Evolutionary conservation across 2,888 invertebrate species (phyloP).

Genomic region (Pherbina coryleti): DNA sequence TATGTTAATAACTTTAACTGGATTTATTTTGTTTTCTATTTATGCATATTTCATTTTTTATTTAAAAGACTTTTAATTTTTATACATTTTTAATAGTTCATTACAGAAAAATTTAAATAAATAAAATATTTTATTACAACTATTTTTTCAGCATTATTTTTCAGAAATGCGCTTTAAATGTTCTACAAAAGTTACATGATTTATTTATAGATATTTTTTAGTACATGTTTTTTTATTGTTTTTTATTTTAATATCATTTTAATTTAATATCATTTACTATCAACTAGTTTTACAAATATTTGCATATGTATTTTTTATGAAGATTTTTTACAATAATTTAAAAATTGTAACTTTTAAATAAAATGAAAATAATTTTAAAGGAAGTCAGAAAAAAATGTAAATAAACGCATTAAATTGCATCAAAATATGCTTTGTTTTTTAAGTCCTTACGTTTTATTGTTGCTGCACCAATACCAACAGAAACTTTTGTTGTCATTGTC

Average conservation of each 20-base stretch:
- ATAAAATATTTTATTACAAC: neutral
- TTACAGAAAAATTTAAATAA: neutral
- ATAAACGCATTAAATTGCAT: neutral
- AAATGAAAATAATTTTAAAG: neutral
- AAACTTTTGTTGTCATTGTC: neutral
- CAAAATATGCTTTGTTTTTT: neutral
- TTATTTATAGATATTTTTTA: neutral
- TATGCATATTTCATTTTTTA: neutral
- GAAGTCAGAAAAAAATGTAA: neutral
- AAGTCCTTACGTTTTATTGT: neutral
- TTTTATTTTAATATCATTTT: neutral
- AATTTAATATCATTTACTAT: neutral
- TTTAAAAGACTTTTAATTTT: neutral
- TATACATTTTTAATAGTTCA: neutral
- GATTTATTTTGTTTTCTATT: neutral
- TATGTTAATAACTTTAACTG: too few species aligned
- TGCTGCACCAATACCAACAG: neutral
- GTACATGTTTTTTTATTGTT: neutral
- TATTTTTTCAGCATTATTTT: neutral
- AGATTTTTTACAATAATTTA: neutral
- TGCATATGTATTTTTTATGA: neutral
- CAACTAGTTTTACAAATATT: constrained; percentile 1
- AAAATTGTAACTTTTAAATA: neutral
- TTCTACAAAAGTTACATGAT: constrained; percentile 16
- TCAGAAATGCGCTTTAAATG: neutral